Percentiles rank a stretch among this genome's conserved stretches.
These are phyloP conservation scores for Drosophila gaucha DNA, from an alignment of 2,888 invertebrate species.

Conservation along the genomic window DNA sequence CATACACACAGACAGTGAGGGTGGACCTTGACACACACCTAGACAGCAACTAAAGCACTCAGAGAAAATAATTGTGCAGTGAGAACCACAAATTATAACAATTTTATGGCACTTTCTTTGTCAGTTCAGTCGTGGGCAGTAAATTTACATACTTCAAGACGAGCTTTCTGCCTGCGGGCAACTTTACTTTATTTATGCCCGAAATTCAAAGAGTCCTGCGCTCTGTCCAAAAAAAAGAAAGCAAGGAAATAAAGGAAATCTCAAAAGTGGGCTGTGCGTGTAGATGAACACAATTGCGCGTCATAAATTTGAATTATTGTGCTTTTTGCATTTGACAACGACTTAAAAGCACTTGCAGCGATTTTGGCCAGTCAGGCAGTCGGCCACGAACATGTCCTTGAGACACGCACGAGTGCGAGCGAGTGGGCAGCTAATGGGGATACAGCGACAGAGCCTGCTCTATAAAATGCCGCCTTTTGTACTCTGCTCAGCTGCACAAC, in stretches of 20 bases:
- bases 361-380: slow-evolving; percentile 67
- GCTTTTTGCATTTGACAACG: slow-evolving; percentile 79
- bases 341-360: slow-evolving; percentile 81
- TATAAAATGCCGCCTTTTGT: slow-evolving; percentile 59
- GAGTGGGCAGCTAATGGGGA: slow-evolving; percentile 7
- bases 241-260: slow-evolving; percentile 25
- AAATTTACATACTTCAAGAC: slow-evolving; percentile 75
- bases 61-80: slow-evolving; percentile 65
- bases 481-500: slow-evolving; percentile 53
- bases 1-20: not conserved
- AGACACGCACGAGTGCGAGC: slow-evolving; percentile 54
- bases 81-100: slow-evolving; percentile 73
- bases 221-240: slow-evolving; percentile 9
- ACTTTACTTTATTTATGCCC: slow-evolving; percentile 72
- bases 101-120: slow-evolving; percentile 71
- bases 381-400: slow-evolving; percentile 73
- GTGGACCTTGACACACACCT: slow-evolving; percentile 45
- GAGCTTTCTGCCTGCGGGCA: slow-evolving; percentile 59
- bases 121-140: slow-evolving; percentile 56
- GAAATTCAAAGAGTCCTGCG: slow-evolving; percentile 43
- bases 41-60: slow-evolving; percentile 36
- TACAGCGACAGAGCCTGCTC: slow-evolving; percentile 2
- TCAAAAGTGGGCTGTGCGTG: slow-evolving; percentile 61
- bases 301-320: slow-evolving; percentile 81
- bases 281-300: slow-evolving; percentile 79